These are phyloP conservation scores for Gnathonemus longibarbis DNA, from an alignment of 2,113 vertebrate species.

Conservation along the genomic window DNA sequence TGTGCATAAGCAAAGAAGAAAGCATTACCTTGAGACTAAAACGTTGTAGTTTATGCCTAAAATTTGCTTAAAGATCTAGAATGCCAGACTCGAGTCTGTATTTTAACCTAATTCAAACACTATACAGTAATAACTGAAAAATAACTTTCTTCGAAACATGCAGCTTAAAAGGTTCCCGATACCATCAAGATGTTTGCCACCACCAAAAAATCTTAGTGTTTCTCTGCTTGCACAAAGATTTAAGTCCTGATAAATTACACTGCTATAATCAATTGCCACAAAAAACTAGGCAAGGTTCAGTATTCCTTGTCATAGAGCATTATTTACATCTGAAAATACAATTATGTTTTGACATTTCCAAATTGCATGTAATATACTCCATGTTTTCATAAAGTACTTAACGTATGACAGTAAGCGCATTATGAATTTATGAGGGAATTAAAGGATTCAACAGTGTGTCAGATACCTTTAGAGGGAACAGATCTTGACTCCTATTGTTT, in stretches of 20 bases:
- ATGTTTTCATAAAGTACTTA: neutral
- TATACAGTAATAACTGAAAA: neutral
- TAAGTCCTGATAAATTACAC: neutral
- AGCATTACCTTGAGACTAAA: neutral
- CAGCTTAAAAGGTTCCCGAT: neutral
- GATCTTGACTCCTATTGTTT: neutral
- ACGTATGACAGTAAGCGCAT: neutral
- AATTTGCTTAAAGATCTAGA: neutral
- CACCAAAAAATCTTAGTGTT: neutral
- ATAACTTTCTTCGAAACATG: neutral
- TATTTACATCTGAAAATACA: neutral
- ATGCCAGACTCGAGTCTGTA: neutral
- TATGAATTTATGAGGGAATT: neutral
- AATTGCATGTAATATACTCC: neutral
- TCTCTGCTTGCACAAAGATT: neutral
- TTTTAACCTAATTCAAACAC: neutral
- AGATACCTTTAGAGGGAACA: neutral
- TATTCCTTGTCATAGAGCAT: neutral
- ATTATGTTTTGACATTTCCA: neutral
- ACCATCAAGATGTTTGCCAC: neutral
- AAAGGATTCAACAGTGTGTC: neutral
- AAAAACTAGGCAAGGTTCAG: neutral
- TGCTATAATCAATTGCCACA: neutral
- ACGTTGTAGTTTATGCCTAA: neutral
- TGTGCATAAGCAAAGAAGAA: neutral